A percentile compares a stretch with the other conserved stretches of the same genome.
Evolutionary conservation across 2,888 invertebrate species (phyloP).

Genomic region (Cheilosia vulpina): DNA sequence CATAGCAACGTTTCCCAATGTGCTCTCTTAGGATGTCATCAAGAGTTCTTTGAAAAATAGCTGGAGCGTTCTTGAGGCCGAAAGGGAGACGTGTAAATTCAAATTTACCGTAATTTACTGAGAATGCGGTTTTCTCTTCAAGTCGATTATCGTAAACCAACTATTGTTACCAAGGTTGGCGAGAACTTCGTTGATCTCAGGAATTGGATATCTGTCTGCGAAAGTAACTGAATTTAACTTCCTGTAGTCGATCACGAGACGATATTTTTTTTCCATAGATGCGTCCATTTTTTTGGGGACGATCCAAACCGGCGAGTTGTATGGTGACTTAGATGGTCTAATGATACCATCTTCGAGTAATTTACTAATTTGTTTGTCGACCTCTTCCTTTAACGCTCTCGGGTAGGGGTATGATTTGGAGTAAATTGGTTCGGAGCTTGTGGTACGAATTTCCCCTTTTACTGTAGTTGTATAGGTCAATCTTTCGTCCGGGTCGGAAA

Average conservation of each 20-base stretch:
- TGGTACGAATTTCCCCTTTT: slow-evolving; percentile 42
- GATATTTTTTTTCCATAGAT: slow-evolving; percentile 26
- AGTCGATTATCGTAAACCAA: slow-evolving; percentile 24
- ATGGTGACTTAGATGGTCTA: slow-evolving; percentile 31
- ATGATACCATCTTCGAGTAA: slow-evolving; percentile 31
- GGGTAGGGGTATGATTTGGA: slow-evolving; percentile 49
- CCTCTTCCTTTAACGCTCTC: slow-evolving; percentile 27
- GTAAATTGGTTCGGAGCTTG: slow-evolving; percentile 27
- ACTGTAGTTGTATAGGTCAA: slow-evolving; percentile 39
- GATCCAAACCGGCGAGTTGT: slow-evolving; percentile 40
- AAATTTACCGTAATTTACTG: slow-evolving; percentile 24
- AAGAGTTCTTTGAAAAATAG: slow-evolving; percentile 30
- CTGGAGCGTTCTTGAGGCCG: slow-evolving; percentile 32
- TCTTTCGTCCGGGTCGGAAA: slow-evolving; percentile 32
- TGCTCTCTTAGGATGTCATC: slow-evolving; percentile 25
- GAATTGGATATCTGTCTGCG: too few species aligned
- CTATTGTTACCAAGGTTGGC: slow-evolving; percentile 16
- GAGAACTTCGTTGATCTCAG: too few species aligned
- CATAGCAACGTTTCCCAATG: slow-evolving; percentile 24
- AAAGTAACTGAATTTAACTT: slow-evolving; percentile 39
- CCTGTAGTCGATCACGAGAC: slow-evolving; percentile 53
- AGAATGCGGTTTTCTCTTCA: slow-evolving; percentile 53
- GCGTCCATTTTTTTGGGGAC: too few species aligned
- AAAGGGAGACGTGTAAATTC: slow-evolving; percentile 30
- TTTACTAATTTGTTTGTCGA: slow-evolving; percentile 36